Evolutionary conservation across 2,797 vertebrate genomes (phyloP).

Genomic region (Halcyon smyrnensis): DNA sequence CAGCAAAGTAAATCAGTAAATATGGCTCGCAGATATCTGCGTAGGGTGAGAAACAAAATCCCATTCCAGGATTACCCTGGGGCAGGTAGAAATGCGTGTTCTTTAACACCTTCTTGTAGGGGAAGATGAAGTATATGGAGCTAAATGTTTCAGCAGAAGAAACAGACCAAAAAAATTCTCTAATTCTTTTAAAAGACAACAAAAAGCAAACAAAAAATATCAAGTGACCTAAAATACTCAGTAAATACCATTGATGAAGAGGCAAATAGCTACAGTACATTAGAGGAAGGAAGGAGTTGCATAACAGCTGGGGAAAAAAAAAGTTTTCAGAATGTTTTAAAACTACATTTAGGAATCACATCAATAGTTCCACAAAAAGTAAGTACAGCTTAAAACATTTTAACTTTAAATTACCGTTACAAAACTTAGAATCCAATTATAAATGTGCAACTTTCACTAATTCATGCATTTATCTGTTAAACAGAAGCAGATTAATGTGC

Average conservation of each 20-base stretch:
- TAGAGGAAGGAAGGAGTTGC: neutral
- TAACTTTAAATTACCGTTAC: slow-evolving; percentile 8
- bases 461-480: slow-evolving; percentile 41
- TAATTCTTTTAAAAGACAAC: neutral
- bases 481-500: slow-evolving; percentile 29
- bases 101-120: neutral
- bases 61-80: neutral
- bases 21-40: neutral
- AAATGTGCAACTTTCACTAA: slow-evolving; percentile 14
- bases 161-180: neutral
- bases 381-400: neutral
- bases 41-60: neutral
- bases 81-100: neutral
- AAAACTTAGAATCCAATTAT: slow-evolving; percentile 40
- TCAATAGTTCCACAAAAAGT: neutral
- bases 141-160: neutral
- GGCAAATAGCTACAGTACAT: neutral
- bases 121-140: neutral
- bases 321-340: neutral
- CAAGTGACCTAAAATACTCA: neutral
- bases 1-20: neutral
- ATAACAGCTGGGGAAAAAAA: neutral
- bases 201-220: neutral
- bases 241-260: neutral
- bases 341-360: neutral